These are phyloP conservation scores for Prionchulus punctatus DNA, from an alignment of 2,888 invertebrate species.

Conservation along the genomic window DNA sequence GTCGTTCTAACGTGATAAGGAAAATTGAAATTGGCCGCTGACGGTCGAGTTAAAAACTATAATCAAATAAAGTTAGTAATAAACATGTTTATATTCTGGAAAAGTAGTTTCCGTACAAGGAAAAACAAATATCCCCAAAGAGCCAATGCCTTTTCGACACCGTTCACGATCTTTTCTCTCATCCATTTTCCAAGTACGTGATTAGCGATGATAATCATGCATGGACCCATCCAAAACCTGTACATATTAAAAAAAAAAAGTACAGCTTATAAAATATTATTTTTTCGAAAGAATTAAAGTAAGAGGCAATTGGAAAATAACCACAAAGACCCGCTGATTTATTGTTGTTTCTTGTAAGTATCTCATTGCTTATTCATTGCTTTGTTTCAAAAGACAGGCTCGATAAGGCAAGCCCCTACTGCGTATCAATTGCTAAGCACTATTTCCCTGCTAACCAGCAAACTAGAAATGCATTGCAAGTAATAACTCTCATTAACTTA, in stretches of 20 bases:
- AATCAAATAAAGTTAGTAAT: slow-evolving; percentile 23
- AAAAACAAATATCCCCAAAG: slow-evolving; percentile 54
- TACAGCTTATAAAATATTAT: slow-evolving; percentile 1
- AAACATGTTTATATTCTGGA: no score
- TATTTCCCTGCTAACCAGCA: no score
- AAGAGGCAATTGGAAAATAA: not conserved
- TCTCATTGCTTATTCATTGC: not conserved
- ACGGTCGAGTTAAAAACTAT: slow-evolving; percentile 62
- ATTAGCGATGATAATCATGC: slow-evolving; percentile 59
- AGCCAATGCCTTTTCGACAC: slow-evolving; percentile 49
- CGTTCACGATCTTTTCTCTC: slow-evolving; percentile 54
- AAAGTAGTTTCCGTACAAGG: slow-evolving; percentile 42
- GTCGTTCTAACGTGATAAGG: slow-evolving; percentile 76
- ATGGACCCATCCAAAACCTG: slow-evolving; percentile 63
- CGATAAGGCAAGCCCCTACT: no score
- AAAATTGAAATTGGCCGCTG: slow-evolving; percentile 68
- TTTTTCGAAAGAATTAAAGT: not conserved
- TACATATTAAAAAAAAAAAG: not conserved
- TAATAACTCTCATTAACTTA: slow-evolving; percentile 32
- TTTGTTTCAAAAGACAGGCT: no score
- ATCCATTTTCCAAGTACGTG: slow-evolving; percentile 63
- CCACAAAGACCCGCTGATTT: no score
- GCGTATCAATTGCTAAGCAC: not conserved
- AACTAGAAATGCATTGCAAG: no score
- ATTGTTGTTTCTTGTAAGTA: not conserved